Evolutionary conservation across 2,888 invertebrate species (phyloP).

Genomic region (Synergus umbraculus): DNA sequence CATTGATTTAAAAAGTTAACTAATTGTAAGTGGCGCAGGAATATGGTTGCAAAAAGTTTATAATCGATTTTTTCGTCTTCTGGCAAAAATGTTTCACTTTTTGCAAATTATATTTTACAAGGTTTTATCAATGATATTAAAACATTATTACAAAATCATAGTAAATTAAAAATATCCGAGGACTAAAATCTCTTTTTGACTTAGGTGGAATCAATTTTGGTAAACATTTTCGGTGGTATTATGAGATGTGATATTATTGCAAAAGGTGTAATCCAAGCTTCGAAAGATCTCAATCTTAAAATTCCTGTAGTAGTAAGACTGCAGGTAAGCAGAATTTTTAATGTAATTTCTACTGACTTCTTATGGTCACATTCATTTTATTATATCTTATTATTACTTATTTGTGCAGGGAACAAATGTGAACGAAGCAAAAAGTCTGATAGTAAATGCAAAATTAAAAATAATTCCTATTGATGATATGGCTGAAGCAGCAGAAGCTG

Average conservation of each 20-base stretch:
- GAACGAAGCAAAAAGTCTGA: slow-evolving; percentile 90
- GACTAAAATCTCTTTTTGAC: too few relatives aligned
- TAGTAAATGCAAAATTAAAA: slow-evolving; percentile 87
- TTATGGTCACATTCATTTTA: slow-evolving; percentile 9
- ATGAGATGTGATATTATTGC: slow-evolving; percentile 99
- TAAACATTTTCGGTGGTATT: slow-evolving; percentile 98
- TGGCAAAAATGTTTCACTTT: too few relatives aligned
- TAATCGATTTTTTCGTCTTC: too few relatives aligned
- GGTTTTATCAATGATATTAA: too few relatives aligned
- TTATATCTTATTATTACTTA: slow-evolving; percentile 21
- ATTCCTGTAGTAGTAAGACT: slow-evolving; percentile 95
- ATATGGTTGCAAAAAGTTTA: background rate
- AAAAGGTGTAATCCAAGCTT: slow-evolving; percentile 96
- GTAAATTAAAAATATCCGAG: too few relatives aligned
- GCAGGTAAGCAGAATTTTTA: slow-evolving; percentile 81
- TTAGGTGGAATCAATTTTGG: slow-evolving; percentile 78
- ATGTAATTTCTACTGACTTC: background rate
- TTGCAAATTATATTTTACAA: too few relatives aligned
- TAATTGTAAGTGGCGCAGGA: too few relatives aligned
- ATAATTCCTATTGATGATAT: slow-evolving; percentile 91
- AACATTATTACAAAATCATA: too few relatives aligned
- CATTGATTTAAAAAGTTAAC: too few relatives aligned
- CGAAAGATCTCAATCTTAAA: slow-evolving; percentile 92
- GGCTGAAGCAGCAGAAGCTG: slow-evolving; percentile 90
- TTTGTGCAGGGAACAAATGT: slow-evolving; percentile 86